These are phyloP conservation scores for Phalangium opilio DNA, from an alignment of 2,888 invertebrate species.

Conservation along the genomic window DNA sequence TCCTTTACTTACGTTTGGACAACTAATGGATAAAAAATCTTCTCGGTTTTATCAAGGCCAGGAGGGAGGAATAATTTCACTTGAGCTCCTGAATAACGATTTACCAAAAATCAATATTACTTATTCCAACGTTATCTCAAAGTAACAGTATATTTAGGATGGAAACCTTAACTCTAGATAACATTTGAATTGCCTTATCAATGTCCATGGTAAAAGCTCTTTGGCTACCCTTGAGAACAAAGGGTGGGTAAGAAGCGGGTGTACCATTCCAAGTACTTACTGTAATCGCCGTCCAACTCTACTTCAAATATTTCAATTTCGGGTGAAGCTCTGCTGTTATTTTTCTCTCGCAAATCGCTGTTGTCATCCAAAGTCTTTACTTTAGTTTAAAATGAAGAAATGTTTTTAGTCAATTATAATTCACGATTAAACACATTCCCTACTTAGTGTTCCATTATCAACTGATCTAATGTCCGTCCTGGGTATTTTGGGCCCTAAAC, in stretches of 20 bases:
- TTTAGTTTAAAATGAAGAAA: constrained; percentile 11
- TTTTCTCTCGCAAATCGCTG: constrained; percentile 48
- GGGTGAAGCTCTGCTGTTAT: constrained; percentile 64
- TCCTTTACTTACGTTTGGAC: constrained; percentile 32
- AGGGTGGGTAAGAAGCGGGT: too few relatives aligned
- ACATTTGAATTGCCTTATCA: too few relatives aligned
- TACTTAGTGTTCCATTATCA: constrained; percentile 19
- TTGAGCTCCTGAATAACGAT: constrained; percentile 46
- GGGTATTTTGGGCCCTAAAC: constrained; percentile 80
- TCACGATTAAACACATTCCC: too few relatives aligned
- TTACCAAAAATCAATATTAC: too few relatives aligned
- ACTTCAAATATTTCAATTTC: constrained; percentile 75
- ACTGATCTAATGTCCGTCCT: constrained; percentile 49
- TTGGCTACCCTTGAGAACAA: too few relatives aligned
- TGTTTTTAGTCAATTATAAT: background rate
- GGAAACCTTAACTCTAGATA: too few relatives aligned
- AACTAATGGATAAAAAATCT: constrained; percentile 76
- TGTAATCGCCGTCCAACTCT: constrained; percentile 71
- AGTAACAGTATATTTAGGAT: too few relatives aligned
- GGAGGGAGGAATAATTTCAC: constrained; percentile 77
- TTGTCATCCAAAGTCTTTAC: constrained; percentile 55
- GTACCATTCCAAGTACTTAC: too few relatives aligned
- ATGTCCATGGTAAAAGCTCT: too few relatives aligned
- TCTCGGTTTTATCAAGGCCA: constrained; percentile 73
- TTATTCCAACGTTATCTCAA: too few relatives aligned